Percentiles rank a stretch among this genome's conserved stretches.
Conservation (phyloP, 37 sponge, comb jelly and placozoan genomes). For the Halichondria panicea region DNA sequence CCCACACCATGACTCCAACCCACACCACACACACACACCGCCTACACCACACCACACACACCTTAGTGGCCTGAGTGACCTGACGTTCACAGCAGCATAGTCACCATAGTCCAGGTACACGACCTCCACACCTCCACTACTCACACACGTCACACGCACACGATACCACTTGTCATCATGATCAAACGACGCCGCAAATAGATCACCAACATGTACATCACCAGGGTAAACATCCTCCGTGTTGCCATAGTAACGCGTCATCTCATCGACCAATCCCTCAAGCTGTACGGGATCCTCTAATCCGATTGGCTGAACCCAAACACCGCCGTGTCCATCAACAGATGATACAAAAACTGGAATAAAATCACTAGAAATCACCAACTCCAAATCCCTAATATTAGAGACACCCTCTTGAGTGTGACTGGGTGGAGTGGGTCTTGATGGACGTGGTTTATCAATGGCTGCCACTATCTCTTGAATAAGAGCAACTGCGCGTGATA, state of each 20-base stretch:
- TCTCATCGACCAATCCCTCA: slow-evolving; percentile 20
- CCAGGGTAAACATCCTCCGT: background rate
- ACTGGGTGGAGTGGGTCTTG: background rate
- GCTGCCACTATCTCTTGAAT: background rate
- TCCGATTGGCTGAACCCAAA: slow-evolving; percentile 45
- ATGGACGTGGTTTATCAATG: background rate
- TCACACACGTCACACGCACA: slow-evolving; percentile 5
- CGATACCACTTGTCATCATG: slow-evolving; percentile 47
- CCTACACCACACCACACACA: background rate
- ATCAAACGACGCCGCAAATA: slow-evolving; percentile 10
- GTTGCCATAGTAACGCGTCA: slow-evolving; percentile 18
- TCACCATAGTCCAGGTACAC: slow-evolving; percentile 57
- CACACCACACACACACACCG: too few species aligned
- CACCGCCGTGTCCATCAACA: slow-evolving; percentile 8
- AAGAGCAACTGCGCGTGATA: background rate
- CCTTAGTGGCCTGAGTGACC: slow-evolving; percentile 26
- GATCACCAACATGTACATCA: background rate
- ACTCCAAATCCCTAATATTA: background rate
- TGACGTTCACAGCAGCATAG: background rate
- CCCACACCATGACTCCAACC: background rate
- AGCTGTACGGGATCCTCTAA: slow-evolving; percentile 4
- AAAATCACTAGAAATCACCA: background rate
- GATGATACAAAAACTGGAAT: slow-evolving; percentile 31
- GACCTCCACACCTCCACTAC: background rate
- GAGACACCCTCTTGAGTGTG: background rate